Evolutionary conservation across 2,888 invertebrate genomes (phyloP).

Genomic region (Shargacucullia verbasci): DNA sequence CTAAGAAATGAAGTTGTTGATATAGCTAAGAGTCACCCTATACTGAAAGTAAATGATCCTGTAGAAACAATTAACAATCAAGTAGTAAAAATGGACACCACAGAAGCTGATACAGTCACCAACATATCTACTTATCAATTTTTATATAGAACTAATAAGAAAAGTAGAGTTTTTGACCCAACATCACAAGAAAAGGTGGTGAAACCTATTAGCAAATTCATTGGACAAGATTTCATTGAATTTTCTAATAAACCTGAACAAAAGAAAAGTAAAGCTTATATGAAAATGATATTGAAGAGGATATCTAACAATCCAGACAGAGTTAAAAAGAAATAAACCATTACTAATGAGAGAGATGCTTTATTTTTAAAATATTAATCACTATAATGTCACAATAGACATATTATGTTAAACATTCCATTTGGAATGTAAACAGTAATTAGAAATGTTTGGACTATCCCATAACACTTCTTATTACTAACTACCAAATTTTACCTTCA

Average conservation of each 20-base stretch:
- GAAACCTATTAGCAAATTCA: slow-evolving; percentile 61
- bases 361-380: slow-evolving; percentile 75
- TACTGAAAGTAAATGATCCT: slow-evolving; percentile 29
- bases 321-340: slow-evolving; percentile 68
- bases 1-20: slow-evolving; percentile 60
- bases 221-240: slow-evolving; percentile 77
- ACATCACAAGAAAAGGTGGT: slow-evolving; percentile 30
- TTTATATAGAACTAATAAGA: slow-evolving; percentile 76
- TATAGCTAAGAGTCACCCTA: slow-evolving; percentile 61
- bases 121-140: slow-evolving; percentile 60
- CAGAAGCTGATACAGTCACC: background rate
- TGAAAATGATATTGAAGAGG: slow-evolving; percentile 80
- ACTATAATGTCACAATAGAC: slow-evolving; percentile 85
- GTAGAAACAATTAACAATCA: slow-evolving; percentile 19
- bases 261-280: slow-evolving; percentile 66
- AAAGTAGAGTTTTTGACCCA: slow-evolving; percentile 77
- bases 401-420: slow-evolving; percentile 78
- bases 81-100: slow-evolving; percentile 9
- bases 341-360: slow-evolving; percentile 63
- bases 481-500: slow-evolving; percentile 71
- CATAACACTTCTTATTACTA: slow-evolving; percentile 67
- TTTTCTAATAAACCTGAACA: slow-evolving; percentile 63
- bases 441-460: slow-evolving; percentile 62
- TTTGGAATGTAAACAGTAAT: slow-evolving; percentile 75
- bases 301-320: slow-evolving; percentile 81